phyloP scores from a whole-genome alignment of 2,797 vertebrate species.

The Pampus argenteus region DNA sequence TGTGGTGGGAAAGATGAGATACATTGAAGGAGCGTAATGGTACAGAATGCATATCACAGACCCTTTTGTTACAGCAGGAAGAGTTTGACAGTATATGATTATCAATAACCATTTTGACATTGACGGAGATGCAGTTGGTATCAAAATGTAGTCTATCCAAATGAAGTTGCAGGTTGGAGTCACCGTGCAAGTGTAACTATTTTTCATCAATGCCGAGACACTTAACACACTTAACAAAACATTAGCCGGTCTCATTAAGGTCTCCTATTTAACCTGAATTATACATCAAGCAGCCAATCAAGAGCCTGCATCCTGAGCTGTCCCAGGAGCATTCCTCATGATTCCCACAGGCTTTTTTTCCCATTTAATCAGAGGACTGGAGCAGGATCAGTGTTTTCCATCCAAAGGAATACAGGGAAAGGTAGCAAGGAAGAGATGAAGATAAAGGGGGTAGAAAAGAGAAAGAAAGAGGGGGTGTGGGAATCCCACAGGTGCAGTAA shows the following conservation, averaged over 20 bases:
- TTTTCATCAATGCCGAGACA: conserved; percentile 50
- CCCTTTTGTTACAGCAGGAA: not conserved
- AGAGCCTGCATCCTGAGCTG: conserved; percentile 59
- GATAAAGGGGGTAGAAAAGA: conserved; percentile 7
- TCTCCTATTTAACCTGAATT: conserved; percentile 75
- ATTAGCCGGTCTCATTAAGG: conserved; percentile 77
- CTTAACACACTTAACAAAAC: no score
- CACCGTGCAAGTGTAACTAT: conserved; percentile 21
- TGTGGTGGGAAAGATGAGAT: conserved; percentile 32
- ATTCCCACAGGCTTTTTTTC: conserved; percentile 65
- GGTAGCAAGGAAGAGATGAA: conserved; percentile 7
- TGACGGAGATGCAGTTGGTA: not conserved
- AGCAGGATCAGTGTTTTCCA: conserved; percentile 61
- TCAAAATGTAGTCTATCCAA: conserved; percentile 30
- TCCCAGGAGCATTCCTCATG: conserved; percentile 68
- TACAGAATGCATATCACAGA: not conserved
- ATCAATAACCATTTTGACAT: conserved; percentile 3
- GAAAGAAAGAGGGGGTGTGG: not conserved
- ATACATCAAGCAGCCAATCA: conserved; percentile 82
- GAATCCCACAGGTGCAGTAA: conserved; percentile 44
- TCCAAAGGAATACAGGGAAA: conserved; percentile 44
- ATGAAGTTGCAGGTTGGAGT: conserved; percentile 21
- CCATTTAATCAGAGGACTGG: conserved; percentile 75
- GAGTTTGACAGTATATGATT: not conserved
- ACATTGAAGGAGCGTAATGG: not conserved